Conservation (phyloP, 2,113 vertebrate genomes). For the Cephalophus harveyi region DNA sequence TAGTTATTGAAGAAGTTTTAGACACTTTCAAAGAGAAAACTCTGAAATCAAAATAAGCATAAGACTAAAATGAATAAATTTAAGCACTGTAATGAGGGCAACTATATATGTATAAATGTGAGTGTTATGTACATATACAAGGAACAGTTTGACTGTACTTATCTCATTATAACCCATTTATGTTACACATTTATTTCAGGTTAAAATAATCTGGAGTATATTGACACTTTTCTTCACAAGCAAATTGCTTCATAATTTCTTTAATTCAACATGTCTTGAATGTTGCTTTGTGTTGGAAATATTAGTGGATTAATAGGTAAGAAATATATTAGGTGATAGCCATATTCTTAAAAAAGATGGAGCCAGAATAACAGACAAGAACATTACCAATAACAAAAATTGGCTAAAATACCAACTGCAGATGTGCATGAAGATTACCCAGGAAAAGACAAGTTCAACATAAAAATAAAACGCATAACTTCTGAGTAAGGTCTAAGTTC, state of each 20-base stretch:
- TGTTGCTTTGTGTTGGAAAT: conserved; percentile 54
- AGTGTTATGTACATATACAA: background rate
- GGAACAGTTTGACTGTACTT: conserved; percentile 42
- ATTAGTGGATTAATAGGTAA: conserved; percentile 38
- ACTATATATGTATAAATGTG: background rate
- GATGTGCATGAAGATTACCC: background rate
- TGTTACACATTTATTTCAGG: conserved; percentile 59
- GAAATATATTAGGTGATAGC: conserved; percentile 36
- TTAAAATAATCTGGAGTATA: conserved; percentile 40
- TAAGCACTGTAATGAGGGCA: background rate
- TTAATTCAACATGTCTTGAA: conserved; percentile 16
- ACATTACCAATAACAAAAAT: background rate
- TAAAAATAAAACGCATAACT: background rate
- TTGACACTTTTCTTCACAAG: conserved; percentile 51
- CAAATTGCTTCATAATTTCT: conserved; percentile 59
- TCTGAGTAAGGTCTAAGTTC: background rate
- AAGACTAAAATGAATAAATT: background rate
- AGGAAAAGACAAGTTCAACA: background rate
- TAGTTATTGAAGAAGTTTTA: conserved; percentile 1
- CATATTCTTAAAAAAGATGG: background rate
- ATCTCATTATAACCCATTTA: conserved; percentile 63
- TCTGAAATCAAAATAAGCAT: conserved; percentile 28
- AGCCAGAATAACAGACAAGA: conserved; percentile 48
- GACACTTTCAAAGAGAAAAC: background rate
- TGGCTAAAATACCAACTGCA: background rate